These are phyloP conservation scores for Pseudotriccus pelzelni DNA, from an alignment of 2,797 vertebrate genomes.

Conservation along the genomic window DNA sequence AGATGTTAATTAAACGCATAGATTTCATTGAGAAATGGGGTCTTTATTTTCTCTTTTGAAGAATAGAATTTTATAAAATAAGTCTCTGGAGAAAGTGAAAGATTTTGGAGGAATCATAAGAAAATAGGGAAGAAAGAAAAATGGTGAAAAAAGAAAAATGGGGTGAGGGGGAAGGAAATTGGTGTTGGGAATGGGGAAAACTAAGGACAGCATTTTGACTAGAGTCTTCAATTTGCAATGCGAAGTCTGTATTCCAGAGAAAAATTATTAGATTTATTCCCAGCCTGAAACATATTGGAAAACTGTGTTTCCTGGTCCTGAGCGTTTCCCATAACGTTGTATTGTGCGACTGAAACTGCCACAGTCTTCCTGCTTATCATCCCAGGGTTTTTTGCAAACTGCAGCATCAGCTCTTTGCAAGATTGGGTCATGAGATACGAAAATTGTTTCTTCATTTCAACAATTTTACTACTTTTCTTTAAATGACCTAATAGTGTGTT, in stretches of 20 bases:
- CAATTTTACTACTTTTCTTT: slow-evolving; percentile 50
- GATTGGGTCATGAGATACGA: background rate
- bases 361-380: background rate
- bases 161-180: rapidly evolving
- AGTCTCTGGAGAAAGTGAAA: background rate
- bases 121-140: background rate
- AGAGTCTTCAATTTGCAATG: background rate
- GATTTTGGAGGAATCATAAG: background rate
- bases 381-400: background rate
- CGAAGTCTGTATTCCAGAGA: background rate
- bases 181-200: background rate
- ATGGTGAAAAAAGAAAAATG: background rate
- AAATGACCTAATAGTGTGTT: slow-evolving; percentile 38
- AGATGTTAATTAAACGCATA: background rate
- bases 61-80: background rate
- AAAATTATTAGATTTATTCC: background rate
- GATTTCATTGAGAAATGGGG: background rate
- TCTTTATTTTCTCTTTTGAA: background rate
- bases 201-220: background rate
- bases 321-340: background rate
- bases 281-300: background rate
- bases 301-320: background rate
- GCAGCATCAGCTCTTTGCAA: background rate
- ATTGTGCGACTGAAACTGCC: background rate
- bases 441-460: slow-evolving; percentile 41